Conservation (phyloP, 2,113 vertebrate species). For the Muntiacus muntjak region DNA sequence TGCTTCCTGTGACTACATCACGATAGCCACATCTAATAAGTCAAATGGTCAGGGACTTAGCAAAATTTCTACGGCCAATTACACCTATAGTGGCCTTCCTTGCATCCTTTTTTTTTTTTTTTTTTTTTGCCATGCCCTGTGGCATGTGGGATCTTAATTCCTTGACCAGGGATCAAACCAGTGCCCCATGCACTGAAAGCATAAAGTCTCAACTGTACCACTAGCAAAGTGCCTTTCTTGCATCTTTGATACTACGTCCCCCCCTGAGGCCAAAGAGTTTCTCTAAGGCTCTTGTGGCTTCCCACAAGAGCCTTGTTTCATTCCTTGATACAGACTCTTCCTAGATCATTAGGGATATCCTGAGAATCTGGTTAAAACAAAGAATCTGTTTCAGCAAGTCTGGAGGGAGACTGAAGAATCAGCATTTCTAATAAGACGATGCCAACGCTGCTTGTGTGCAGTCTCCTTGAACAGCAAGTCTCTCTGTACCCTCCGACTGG, state of each 20-base stretch:
- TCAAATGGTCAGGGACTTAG: constrained; percentile 90
- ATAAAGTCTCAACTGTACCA: background rate
- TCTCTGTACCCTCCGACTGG: background rate
- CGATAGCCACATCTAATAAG: constrained; percentile 89
- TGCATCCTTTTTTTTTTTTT: background rate
- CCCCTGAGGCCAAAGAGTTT: constrained; percentile 86
- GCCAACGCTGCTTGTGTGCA: background rate
- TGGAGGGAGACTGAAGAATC: background rate
- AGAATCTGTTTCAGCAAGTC: background rate
- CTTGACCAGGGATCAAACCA: background rate
- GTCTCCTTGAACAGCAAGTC: background rate
- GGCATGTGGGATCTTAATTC: background rate
- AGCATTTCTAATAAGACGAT: background rate
- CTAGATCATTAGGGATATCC: constrained; percentile 36
- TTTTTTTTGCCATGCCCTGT: background rate
- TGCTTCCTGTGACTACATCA: constrained; percentile 92
- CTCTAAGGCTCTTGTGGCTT: constrained; percentile 82
- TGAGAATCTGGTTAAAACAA: background rate
- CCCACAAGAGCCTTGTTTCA: constrained; percentile 90
- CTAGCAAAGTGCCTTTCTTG: background rate
- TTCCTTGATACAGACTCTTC: constrained; percentile 84
- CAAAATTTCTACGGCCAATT: constrained; percentile 95
- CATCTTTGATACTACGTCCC: constrained; percentile 83
- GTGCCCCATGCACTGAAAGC: background rate
- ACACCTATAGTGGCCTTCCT: constrained; percentile 85